Percentiles rank a stretch among this genome's conserved stretches.
These are phyloP conservation scores for Cantharis lateralis DNA, from an alignment of 2,888 invertebrate species.

Conservation along the genomic window DNA sequence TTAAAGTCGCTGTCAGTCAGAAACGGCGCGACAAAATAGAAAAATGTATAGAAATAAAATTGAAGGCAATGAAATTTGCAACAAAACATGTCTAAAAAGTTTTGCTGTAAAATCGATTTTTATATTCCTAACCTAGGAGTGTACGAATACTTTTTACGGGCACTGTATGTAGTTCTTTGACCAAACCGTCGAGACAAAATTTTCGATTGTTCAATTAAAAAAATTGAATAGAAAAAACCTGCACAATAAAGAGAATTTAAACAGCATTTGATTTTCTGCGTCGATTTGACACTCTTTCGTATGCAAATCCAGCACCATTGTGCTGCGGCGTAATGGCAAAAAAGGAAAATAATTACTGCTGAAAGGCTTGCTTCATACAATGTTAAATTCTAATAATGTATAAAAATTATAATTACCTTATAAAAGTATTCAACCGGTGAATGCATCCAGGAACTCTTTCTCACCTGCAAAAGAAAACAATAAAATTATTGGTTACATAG, in stretches of 20 bases:
- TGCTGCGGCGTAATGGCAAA: neutral
- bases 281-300: neutral
- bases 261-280: neutral
- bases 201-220: neutral
- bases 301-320: neutral
- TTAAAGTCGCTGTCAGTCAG: too few species aligned
- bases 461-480: neutral
- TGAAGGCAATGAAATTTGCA: too few species aligned
- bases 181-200: too few species aligned
- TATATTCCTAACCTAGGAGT: too few species aligned
- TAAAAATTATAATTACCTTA: neutral
- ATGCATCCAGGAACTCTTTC: constrained; percentile 4
- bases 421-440: neutral
- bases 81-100: too few species aligned
- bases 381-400: neutral
- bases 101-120: too few species aligned
- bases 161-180: too few species aligned
- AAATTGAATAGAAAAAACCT: neutral
- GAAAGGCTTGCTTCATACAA: neutral
- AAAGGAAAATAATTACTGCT: neutral
- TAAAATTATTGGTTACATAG: neutral
- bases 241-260: neutral
- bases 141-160: too few species aligned
- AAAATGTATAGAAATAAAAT: too few species aligned
- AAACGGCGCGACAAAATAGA: too few species aligned